phyloP scores from a whole-genome alignment of 2,888 invertebrate genomes.

The Macropis europaea region DNA sequence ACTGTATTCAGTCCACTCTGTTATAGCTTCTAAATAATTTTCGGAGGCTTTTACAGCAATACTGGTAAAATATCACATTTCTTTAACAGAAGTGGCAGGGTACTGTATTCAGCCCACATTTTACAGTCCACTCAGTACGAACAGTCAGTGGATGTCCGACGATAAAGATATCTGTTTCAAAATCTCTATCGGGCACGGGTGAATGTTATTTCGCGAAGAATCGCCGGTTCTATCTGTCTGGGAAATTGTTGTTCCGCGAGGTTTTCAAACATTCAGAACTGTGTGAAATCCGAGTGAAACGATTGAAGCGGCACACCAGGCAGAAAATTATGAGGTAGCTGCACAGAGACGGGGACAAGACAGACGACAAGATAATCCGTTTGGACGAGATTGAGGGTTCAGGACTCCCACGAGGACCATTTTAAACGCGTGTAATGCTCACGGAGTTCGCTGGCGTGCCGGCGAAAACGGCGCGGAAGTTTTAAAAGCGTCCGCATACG shows the following conservation, averaged over 20 bases:
- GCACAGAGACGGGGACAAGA: no score
- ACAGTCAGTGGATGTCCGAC: no score
- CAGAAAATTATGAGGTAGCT: constrained; percentile 46
- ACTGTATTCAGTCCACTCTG: no score
- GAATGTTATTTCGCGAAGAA: no score
- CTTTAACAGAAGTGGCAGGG: no score
- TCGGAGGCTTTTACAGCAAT: no score
- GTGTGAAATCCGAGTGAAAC: not conserved
- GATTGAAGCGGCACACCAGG: constrained; percentile 6
- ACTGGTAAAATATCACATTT: no score
- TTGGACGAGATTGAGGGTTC: constrained; percentile 33
- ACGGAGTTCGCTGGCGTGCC: constrained; percentile 41
- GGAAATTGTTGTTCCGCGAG: not conserved
- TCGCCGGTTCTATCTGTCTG: not conserved
- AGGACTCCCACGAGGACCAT: constrained; percentile 30
- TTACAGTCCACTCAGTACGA: no score
- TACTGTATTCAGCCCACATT: no score
- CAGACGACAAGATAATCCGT: constrained; percentile 37
- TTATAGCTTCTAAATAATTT: no score
- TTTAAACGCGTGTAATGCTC: constrained; percentile 56
- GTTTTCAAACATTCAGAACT: not conserved
- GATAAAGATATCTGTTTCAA: no score
- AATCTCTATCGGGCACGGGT: no score
- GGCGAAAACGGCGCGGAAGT: constrained; percentile 48
- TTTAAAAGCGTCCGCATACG: constrained; percentile 46